These are phyloP conservation scores for Leptinotarsa rubiginosa DNA, from an alignment of 2,888 invertebrate species.

Conservation along the genomic window DNA sequence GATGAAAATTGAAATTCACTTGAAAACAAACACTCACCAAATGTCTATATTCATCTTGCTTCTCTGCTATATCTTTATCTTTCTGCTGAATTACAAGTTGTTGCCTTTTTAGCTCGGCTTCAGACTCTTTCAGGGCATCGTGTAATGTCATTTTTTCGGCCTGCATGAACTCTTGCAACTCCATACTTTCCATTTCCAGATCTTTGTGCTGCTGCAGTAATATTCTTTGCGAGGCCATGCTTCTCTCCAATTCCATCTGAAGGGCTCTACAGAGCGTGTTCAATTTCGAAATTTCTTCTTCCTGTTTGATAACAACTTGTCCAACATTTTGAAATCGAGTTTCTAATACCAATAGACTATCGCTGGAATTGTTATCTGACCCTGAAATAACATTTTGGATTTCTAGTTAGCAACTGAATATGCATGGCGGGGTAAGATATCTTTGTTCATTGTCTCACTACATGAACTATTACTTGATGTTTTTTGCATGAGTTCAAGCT, in stretches of 20 bases:
- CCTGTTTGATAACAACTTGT: constrained; percentile 79
- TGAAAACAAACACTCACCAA: constrained; percentile 64
- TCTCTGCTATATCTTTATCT: constrained; percentile 71
- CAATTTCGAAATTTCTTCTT: constrained; percentile 79
- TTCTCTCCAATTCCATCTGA: constrained; percentile 78
- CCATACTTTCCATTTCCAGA: constrained; percentile 82
- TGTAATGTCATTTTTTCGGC: constrained; percentile 85
- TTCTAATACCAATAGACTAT: constrained; percentile 81
- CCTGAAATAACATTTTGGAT: constrained; percentile 47
- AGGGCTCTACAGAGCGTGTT: constrained; percentile 78
- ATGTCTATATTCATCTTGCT: constrained; percentile 83
- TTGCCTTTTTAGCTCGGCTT: constrained; percentile 70
- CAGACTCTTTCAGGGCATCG: constrained; percentile 83
- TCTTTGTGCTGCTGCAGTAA: constrained; percentile 81
- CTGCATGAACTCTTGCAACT: constrained; percentile 89
- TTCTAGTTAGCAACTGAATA: not conserved
- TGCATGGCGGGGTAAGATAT: too few relatives aligned
- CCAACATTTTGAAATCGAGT: constrained; percentile 81
- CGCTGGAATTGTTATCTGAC: constrained; percentile 62
- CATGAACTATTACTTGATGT: too few relatives aligned
- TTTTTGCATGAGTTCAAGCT: too few relatives aligned
- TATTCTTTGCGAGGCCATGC: constrained; percentile 75
- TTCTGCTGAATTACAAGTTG: constrained; percentile 64
- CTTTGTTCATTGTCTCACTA: too few relatives aligned
- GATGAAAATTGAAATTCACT: not conserved